phyloP scores from a whole-genome alignment of 1,140 invertebrate genomes.

The Drosophila sp. region DNA sequence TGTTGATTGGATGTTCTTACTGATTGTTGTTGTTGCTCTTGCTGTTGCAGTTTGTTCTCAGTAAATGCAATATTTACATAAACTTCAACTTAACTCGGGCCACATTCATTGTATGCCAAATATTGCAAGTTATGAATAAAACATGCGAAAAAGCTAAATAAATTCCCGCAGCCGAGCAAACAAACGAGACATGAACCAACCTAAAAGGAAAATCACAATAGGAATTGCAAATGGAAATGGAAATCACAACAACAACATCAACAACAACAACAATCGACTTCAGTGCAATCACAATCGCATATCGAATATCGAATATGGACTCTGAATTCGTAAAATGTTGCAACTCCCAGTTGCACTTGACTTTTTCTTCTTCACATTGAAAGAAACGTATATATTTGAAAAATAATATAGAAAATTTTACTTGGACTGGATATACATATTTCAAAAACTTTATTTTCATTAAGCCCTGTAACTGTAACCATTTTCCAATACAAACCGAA shows the following conservation, averaged over 20 bases:
- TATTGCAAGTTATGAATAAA: slow-evolving; percentile 79
- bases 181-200: slow-evolving; percentile 47
- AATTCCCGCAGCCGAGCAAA: slow-evolving; percentile 59
- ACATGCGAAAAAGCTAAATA: slow-evolving; percentile 66
- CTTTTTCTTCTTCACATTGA: no score
- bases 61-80: slow-evolving; percentile 50
- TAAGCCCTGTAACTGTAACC: no score
- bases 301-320: slow-evolving; percentile 60
- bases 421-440: no score
- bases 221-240: slow-evolving; percentile 72
- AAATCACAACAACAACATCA: slow-evolving; percentile 48
- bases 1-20: slow-evolving; percentile 43
- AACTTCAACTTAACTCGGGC: slow-evolving; percentile 51
- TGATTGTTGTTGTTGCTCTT: slow-evolving; percentile 24
- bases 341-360: slow-evolving; percentile 11
- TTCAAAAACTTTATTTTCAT: no score
- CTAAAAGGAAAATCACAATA: slow-evolving; percentile 55
- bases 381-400: no score
- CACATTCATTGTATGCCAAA: slow-evolving; percentile 60
- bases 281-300: slow-evolving; percentile 48
- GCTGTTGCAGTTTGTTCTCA: slow-evolving; percentile 37
- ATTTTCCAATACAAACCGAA: no score
- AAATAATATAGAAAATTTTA: no score
- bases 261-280: slow-evolving; percentile 24
- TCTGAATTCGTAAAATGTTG: slow-evolving; percentile 9